phyloP scores from a whole-genome alignment of 2,797 vertebrate species.

The Ptychobarbus kaznakovi region DNA sequence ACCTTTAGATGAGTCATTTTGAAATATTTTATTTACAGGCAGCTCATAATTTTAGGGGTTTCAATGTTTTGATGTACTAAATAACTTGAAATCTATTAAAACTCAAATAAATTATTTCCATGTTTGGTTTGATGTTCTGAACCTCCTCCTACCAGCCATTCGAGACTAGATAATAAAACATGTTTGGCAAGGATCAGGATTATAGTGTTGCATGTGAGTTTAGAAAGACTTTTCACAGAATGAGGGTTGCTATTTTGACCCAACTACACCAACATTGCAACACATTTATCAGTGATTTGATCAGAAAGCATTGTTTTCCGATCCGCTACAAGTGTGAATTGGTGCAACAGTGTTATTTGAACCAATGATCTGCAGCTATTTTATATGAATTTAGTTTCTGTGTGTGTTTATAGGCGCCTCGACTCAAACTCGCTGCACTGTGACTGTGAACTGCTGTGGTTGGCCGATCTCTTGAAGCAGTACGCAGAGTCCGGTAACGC shows the following conservation, averaged over 20 bases:
- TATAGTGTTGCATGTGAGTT: background rate
- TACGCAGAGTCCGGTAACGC: slow-evolving; percentile 93
- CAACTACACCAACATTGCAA: background rate
- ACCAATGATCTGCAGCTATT: background rate
- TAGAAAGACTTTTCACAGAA: background rate
- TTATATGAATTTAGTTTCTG: background rate
- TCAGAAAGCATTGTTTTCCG: background rate
- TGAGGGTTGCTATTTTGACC: background rate
- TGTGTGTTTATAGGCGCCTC: slow-evolving; percentile 80
- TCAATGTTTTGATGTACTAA: background rate
- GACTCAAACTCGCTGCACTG: slow-evolving; percentile 95
- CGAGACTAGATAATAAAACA: background rate
- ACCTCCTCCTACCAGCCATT: background rate
- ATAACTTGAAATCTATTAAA: background rate
- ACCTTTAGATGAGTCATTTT: background rate
- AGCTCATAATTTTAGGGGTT: background rate
- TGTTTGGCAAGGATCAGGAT: background rate
- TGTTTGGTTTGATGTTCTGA: background rate
- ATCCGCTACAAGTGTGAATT: background rate
- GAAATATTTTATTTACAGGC: background rate
- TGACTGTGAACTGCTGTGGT: slow-evolving; percentile 96
- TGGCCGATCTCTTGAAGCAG: slow-evolving; percentile 91
- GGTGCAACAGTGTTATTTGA: background rate
- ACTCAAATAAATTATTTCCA: background rate
- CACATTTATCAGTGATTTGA: background rate